Evolutionary conservation across 1,140 invertebrate genomes (phyloP), one percentile per base, ranked within the genome.

Genomic region (Drosophila pruinosa): DNA sequence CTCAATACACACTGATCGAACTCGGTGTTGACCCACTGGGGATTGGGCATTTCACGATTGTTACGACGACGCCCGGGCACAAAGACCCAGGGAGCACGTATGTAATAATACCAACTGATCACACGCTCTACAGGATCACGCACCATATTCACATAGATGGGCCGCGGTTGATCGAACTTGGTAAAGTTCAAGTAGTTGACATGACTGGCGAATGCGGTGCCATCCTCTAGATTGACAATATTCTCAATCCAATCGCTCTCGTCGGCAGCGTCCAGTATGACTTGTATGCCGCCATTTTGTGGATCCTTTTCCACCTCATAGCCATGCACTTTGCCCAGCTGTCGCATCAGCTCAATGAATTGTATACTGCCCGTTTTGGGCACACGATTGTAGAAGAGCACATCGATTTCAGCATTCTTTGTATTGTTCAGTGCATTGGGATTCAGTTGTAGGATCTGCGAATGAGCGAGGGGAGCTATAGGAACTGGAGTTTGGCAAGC

Each of bases 121-220:
- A 97, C 95, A 41, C 97, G 93, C 90, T 98, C 97, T 6, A 97
- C 95, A 0, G 97, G 97, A 92, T 98, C 97, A 19, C 97, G 93
- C 1, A 97, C 96, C 85, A 98, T 93, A 90, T 98, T 98, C 48
- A 97, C 94, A 92, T 97, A 97, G 79, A 97, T 97, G 0, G 97
- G 97, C 75, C 95, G 94, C 0, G 95, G 94, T 50, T 95, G 92
- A 26, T 95, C 94, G 82, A 94, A 96, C 74, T 96, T 97, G 90
- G 31, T 91, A 79, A 80, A 91, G 81, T 91, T 90, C 2, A 96
- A 96, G 91, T 57, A 92, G 81, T 89, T 89, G 4, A 91, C 76
- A 43, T 91, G 89, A 24, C 82, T 83, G 39, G 67, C 78, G 48
- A 83, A 91, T 4, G 68, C 82, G 7, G 70, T 64, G 24, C 90